Base-by-base conservation (phyloP, 2,797 vertebrate species). In the Poecile montanus region DNA sequence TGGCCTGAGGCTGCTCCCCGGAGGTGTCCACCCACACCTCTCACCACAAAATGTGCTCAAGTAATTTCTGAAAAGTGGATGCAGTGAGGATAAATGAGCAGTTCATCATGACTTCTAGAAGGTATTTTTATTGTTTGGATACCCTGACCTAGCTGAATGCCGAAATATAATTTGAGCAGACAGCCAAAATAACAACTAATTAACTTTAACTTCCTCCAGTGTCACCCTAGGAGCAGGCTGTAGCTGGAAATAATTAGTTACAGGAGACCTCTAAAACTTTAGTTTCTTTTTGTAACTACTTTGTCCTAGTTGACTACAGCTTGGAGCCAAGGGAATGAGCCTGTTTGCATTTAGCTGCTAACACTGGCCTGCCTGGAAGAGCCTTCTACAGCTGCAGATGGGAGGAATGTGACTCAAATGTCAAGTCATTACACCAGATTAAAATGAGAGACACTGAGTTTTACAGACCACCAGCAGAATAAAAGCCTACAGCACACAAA, bases 311-410 rank as follows among this genome's bases (percentile, higher is more conserved):
- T 91, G 60, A 65, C 34, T 16, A 4, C 8, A 21, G 50, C 32
- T 82, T 17, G 5, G 77, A 79, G 62, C 38, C n/a, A 26, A n/a
- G 67, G 48, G 47, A 76, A 56, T 23, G 40, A 91, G 75, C 71
- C 48, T 36, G 9, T 32, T 73, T 58, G 77, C 18, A 27, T 44
- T 94, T 68, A 17, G 60, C 62, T 86, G 44, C 58, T 57, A 16
- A 27, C 11, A 1, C 44, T 66, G 62, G 36, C 25, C 51, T 62
- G 65, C 50, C 70, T 66, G 2, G 7, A 45, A 22, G 51, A 72
- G 44, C n/a, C 76, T 63, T 74, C 13, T 32, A 0, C 0, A 0
- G 53, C 58, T 66, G 66, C 44, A 26, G 54, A 17, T 0, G 0
- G 47, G 30, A 86, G 56, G 74, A 84, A 85, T 42, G n/a, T 15